Evolutionary conservation across 2,113 vertebrate genomes (phyloP).

Genomic region (Campylorhamphus procurvoides): DNA sequence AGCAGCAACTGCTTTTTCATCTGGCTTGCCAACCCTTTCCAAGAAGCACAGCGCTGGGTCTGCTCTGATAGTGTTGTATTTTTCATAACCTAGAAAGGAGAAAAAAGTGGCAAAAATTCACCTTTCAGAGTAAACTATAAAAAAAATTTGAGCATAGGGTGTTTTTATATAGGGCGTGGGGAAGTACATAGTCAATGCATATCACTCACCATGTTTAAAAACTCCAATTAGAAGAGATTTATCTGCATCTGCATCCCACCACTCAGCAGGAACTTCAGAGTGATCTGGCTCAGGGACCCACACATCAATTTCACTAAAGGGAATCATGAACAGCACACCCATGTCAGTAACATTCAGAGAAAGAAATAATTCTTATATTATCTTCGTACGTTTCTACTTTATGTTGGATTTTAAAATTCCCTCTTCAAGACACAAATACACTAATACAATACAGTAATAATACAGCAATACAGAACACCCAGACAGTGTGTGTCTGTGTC

Average conservation of each 20-base stretch:
- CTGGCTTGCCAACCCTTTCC: constrained; percentile 93
- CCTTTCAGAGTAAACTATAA: not conserved
- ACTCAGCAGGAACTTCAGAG: constrained; percentile 92
- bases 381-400: not conserved
- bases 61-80: constrained; percentile 96
- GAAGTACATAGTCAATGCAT: not conserved
- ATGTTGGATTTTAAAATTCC: not conserved
- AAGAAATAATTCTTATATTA: not conserved
- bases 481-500: not conserved
- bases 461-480: not conserved
- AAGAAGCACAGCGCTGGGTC: constrained; percentile 93
- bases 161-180: not conserved
- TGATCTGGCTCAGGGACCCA: constrained; percentile 96
- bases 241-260: constrained; percentile 94
- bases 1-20: constrained; percentile 96
- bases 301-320: constrained; percentile 90
- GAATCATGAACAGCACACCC: constrained; percentile 15
- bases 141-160: not conserved
- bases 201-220: constrained; percentile 92
- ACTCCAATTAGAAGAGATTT: constrained; percentile 95
- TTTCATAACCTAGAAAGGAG: constrained; percentile 89
- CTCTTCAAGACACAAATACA: not conserved
- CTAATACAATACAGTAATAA: not conserved
- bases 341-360: not conserved
- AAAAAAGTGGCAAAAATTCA: not conserved